phyloP scores from a whole-genome alignment of 2,113 vertebrate species.

The Microtus oregoni region DNA sequence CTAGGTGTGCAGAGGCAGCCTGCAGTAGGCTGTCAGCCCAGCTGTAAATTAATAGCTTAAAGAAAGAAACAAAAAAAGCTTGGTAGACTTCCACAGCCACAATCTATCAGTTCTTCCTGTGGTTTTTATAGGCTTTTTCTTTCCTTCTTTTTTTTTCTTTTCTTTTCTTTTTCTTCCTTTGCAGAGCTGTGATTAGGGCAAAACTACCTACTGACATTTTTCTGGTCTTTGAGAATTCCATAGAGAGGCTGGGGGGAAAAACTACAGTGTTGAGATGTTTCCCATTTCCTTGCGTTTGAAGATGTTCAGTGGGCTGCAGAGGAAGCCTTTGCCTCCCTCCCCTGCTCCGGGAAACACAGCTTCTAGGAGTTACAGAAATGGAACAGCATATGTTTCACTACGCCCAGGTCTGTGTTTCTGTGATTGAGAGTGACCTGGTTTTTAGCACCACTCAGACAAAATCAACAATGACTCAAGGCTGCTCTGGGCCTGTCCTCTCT shows the following conservation, averaged over 20 bases:
- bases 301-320: slow-evolving; percentile 14
- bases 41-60: slow-evolving; percentile 36
- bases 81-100: not conserved
- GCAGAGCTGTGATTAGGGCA: slow-evolving; percentile 49
- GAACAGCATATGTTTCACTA: slow-evolving; percentile 42
- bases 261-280: not conserved
- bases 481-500: slow-evolving; percentile 58
- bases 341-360: slow-evolving; percentile 43
- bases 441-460: slow-evolving; percentile 37
- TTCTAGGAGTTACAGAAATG: not conserved
- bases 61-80: not conserved
- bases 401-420: slow-evolving; percentile 34
- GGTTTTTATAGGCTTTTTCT: not conserved
- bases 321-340: not conserved
- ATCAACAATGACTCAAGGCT: slow-evolving; percentile 30
- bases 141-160: not conserved
- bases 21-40: not conserved
- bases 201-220: slow-evolving; percentile 40
- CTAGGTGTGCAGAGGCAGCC: not conserved
- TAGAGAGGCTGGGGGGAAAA: not conserved
- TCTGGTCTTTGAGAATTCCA: slow-evolving; percentile 48
- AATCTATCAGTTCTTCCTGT: not conserved
- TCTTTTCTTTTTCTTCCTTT: not conserved
- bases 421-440: slow-evolving; percentile 66
- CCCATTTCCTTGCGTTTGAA: slow-evolving; percentile 1